These are phyloP conservation scores for Bufo gargarizans DNA, from an alignment of 2,113 vertebrate genomes.

Conservation along the genomic window DNA sequence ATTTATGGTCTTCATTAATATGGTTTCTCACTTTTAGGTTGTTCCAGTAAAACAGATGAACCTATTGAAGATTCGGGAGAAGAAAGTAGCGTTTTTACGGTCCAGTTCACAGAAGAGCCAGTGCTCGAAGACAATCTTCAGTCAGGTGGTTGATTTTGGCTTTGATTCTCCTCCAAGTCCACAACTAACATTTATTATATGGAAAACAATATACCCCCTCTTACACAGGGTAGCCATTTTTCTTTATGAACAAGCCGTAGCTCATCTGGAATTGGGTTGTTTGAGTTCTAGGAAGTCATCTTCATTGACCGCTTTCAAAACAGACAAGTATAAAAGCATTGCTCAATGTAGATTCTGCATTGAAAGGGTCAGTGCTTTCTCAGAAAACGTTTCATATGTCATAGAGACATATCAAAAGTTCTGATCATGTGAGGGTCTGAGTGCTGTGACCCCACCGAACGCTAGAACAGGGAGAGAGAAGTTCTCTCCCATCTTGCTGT, in stretches of 20 bases:
- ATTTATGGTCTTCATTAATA: neutral
- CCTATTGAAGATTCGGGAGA: conserved; percentile 4
- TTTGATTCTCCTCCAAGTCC: neutral
- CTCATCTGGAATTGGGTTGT: neutral
- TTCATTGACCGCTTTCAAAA: too few relatives aligned
- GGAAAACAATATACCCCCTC: neutral
- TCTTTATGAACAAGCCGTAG: neutral
- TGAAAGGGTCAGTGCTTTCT: too few relatives aligned
- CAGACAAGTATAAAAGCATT: too few relatives aligned
- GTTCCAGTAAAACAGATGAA: neutral
- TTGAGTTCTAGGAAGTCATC: neutral
- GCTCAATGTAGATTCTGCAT: too few relatives aligned
- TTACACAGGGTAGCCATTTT: neutral
- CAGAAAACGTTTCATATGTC: too few relatives aligned
- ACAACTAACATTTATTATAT: neutral
- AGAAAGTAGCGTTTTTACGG: conserved; percentile 1
- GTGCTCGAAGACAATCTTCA: neutral
- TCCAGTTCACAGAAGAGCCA: conserved; percentile 35
- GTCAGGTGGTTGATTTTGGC: conserved; percentile 13
- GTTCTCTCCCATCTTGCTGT: too few relatives aligned
- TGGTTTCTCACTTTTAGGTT: neutral
- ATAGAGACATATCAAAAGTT: too few relatives aligned
- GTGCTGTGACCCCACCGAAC: too few relatives aligned
- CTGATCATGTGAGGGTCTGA: too few relatives aligned
- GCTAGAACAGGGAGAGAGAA: too few relatives aligned